A percentile compares a stretch with the other conserved stretches of the same genome.
Evolutionary conservation across 2,888 invertebrate species (phyloP).

Genomic region (Agonopterix heracliana): DNA sequence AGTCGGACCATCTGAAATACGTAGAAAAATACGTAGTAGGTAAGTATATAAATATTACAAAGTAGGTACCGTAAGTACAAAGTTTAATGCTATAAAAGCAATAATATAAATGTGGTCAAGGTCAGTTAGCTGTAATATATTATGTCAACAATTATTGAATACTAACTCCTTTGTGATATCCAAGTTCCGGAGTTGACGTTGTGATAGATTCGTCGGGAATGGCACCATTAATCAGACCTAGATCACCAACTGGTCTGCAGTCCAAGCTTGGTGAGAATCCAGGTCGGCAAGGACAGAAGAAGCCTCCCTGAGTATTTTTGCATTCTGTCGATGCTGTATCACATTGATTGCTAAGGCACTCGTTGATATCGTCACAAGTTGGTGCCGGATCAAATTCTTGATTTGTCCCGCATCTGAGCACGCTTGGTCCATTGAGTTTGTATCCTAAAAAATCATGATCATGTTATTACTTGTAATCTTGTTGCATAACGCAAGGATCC

Average conservation of each 20-base stretch:
- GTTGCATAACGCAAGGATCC: too few relatives aligned
- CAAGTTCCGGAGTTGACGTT: constrained; percentile 88
- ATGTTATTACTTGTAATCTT: too few relatives aligned
- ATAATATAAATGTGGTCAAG: not conserved
- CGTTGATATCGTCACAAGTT: constrained; percentile 93
- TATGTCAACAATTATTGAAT: not conserved
- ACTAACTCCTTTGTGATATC: constrained; percentile 87
- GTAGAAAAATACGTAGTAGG: constrained; percentile 6
- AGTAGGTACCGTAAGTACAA: too few relatives aligned
- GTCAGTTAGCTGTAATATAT: too few relatives aligned
- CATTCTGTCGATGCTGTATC: constrained; percentile 94
- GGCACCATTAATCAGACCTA: constrained; percentile 91
- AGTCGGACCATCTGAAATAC: constrained; percentile 86
- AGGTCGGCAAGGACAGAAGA: constrained; percentile 89
- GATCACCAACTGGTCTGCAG: constrained; percentile 92
- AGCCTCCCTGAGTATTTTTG: constrained; percentile 90
- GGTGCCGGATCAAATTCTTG: constrained; percentile 90
- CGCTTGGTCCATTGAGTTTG: constrained; percentile 88
- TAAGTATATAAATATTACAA: too few relatives aligned
- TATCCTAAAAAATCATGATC: constrained; percentile 75
- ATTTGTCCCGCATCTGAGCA: constrained; percentile 89
- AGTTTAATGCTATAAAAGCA: not conserved
- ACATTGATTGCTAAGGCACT: constrained; percentile 92
- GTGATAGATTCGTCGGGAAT: constrained; percentile 93
- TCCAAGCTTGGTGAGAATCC: constrained; percentile 91